Evolutionary conservation across 2,113 vertebrate species (phyloP), one percentile per base, ranked within the genome.

Genomic region (Jaculus jaculus): DNA sequence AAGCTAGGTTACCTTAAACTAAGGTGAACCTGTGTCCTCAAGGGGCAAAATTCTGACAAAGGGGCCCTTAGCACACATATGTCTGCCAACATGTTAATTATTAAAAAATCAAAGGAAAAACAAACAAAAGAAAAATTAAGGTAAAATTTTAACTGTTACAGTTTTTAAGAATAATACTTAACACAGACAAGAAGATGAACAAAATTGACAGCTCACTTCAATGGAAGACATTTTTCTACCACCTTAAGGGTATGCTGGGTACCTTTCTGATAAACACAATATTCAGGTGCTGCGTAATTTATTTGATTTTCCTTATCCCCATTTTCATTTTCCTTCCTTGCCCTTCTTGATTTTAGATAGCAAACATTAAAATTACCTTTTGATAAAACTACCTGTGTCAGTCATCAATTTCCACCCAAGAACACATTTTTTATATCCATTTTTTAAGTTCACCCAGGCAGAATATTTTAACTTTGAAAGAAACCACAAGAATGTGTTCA

Each of bases 401-500:
- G 84, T 96, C 95, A 97, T 96, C 81, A 92, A 87, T 82, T 81
- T 95, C 96, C 96, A 96, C 95, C 92, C 32, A 5, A 6, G 92
- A 61, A 24, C 79, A 93, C 87, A 8, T 6, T 32, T 47, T 65
- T 8, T 51, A 13, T 24, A 6, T 28, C 61, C 32, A 6, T 28
- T 94, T 96, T 93, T 72, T 93, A 96, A 96, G 94, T 96, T 97
- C 92, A 97, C 88, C 92, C 69, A 3, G 93, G 92, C 84, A 96
- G 88, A 93, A 98, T 83, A 75, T 97, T 98, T 97, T 98, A 95
- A 97, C 97, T 99, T 98, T 98, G 98, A 99, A 98, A 97, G 97
- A 98, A 98, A 98, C 98, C 98, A 96, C 98, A 99, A 99, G 98
- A 98, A 98, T 99, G 98, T 96, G 97, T 98, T 98, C 97, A 92